Conservation (phyloP, 2,113 vertebrate species). For the Melanerpes formicivorus region DNA sequence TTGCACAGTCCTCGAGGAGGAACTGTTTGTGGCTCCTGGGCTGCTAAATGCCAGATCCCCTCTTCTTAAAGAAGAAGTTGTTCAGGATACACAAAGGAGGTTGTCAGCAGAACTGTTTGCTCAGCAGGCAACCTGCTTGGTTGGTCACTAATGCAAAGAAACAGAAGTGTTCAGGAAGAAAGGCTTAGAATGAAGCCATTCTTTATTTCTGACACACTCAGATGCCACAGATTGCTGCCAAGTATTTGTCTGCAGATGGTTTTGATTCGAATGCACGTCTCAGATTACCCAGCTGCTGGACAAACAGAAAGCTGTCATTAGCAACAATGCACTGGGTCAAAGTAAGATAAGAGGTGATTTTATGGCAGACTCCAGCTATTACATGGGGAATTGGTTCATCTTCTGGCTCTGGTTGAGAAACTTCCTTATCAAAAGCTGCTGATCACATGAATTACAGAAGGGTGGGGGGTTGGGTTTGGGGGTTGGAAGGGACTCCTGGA, state of each 20-base stretch:
- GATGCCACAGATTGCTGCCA: not conserved
- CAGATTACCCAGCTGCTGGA: not conserved
- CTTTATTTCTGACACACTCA: not conserved
- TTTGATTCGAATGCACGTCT: not conserved
- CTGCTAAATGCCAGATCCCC: not conserved
- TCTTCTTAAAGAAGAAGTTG: not conserved
- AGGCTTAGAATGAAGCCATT: not conserved
- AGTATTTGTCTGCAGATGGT: constrained; percentile 44
- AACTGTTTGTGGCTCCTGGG: constrained; percentile 15
- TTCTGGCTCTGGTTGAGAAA: not conserved
- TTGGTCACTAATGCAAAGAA: not conserved
- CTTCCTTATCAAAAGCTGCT: not conserved
- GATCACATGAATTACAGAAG: not conserved
- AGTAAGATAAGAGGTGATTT: not conserved
- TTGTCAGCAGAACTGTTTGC: constrained; percentile 19
- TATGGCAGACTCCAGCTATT: not conserved
- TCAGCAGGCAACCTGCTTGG: constrained; percentile 13
- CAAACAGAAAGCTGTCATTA: not conserved
- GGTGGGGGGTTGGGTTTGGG: too few species aligned
- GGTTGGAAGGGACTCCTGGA: too few species aligned
- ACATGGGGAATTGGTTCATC: not conserved
- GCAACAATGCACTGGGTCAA: not conserved
- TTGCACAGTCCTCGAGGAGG: not conserved
- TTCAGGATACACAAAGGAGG: not conserved
- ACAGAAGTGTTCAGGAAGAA: not conserved